Evolutionary conservation across 2,113 vertebrate genomes (phyloP), one percentile per base, ranked within the genome.

Genomic region (Myotis davidii): DNA sequence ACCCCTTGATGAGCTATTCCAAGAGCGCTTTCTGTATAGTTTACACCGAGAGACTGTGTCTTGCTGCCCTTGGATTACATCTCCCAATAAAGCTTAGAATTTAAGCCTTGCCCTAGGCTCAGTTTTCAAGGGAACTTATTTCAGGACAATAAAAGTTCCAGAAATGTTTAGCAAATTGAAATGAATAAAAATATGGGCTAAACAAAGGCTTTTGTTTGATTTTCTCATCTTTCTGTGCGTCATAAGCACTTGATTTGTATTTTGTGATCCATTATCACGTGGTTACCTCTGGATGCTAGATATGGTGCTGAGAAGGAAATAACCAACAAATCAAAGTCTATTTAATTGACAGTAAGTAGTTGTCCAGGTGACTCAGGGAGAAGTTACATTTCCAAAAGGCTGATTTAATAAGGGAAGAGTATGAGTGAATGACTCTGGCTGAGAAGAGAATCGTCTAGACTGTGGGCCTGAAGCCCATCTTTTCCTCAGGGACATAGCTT

Each of bases 111-210:
- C 14, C 54, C 67, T 56, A 65, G 42, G 32, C 20, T 96, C 32
- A 45, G 0, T 67, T 94, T 95, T 93, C 18, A 70, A 94, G 45
- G 45, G 77, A 88, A 88, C 32, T 81, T 92, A 76, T 76, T 88
- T 45, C 29, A 79, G 81, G 32, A 82, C 34, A 86, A 11, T 74
- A 32, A 54, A 85, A 77, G 18, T 93, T 90, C 34, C 21, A 42
- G 65, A 74, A 85, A 81, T 85, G 37, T 91, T 88, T 83, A 82
- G 27, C 72, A 79, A 72, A 48, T 83, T 88, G 70, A 88, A 85
- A 20, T 85, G n/a, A 90, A 88, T 88, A 37, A 85, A 64, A 87
- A 34, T 54, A 12, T 64, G 8, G n/a, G 65, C 18, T 67, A 86
- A 91, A 78, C 39, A 32, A 34, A 45, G 17, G 13, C 5, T 82